phyloP scores from a whole-genome alignment of 2,888 invertebrate genomes.

The Morpho deidamia region DNA sequence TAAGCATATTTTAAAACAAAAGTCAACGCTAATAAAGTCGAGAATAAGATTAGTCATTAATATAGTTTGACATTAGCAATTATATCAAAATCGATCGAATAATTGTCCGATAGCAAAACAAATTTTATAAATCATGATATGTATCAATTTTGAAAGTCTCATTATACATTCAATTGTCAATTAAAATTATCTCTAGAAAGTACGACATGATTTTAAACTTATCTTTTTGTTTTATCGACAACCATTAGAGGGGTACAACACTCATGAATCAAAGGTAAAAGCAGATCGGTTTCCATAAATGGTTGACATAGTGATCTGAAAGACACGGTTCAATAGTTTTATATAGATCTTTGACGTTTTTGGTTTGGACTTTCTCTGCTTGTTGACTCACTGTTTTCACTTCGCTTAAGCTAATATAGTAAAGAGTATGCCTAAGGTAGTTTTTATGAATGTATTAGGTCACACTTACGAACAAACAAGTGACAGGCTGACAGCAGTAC shows the following conservation, averaged over 20 bases:
- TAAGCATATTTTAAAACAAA: no score
- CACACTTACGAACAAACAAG: no score
- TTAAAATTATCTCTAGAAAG: slow-evolving; percentile 7
- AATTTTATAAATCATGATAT: neutral
- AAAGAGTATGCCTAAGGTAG: no score
- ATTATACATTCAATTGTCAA: slow-evolving; percentile 7
- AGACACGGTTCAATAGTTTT: slow-evolving; percentile 7
- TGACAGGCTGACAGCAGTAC: no score
- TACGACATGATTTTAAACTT: neutral
- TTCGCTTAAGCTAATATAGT: slow-evolving; percentile 9
- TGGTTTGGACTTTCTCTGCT: slow-evolving; percentile 22
- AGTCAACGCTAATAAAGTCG: no score
- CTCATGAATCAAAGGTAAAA: slow-evolving; percentile 21
- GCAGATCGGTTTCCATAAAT: slow-evolving; percentile 21
- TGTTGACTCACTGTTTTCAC: slow-evolving; percentile 21
- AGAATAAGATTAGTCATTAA: no score
- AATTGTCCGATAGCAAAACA: no score
- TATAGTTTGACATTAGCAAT: no score
- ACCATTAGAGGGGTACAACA: slow-evolving; percentile 9
- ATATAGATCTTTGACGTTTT: slow-evolving; percentile 15
- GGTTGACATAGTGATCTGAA: slow-evolving; percentile 19
- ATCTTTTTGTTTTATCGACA: slow-evolving; percentile 10
- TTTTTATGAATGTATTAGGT: no score
- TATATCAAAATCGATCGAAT: no score
- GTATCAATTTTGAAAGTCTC: neutral